Percentiles rank a stretch among this genome's conserved stretches.
Evolutionary conservation across 2,797 vertebrate species (phyloP).

Genomic region (Enteromius fasciolatus): DNA sequence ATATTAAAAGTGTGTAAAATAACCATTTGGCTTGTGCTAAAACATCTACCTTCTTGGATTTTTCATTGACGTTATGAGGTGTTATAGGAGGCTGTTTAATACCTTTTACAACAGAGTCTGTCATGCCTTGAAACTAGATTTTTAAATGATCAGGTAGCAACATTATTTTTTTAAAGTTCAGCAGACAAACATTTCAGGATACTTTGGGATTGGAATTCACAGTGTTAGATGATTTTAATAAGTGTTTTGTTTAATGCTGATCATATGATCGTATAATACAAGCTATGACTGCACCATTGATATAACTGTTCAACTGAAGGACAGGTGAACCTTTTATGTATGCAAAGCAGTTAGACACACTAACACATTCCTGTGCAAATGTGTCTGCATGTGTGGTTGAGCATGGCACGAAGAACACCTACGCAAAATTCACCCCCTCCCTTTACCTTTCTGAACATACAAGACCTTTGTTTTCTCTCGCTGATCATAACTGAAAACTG

Average conservation of each 20-base stretch:
- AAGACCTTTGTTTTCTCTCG: constrained; percentile 32
- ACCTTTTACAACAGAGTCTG: background rate
- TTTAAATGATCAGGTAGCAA: too few species aligned
- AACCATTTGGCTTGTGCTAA: background rate
- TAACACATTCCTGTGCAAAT: constrained; percentile 56
- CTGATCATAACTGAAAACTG: background rate
- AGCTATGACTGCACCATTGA: constrained; percentile 46
- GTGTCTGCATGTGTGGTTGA: constrained; percentile 47
- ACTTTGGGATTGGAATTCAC: background rate
- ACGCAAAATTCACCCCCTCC: constrained; percentile 13
- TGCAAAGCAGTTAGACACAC: constrained; percentile 54
- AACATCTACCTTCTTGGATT: background rate
- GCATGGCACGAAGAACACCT: constrained; percentile 33
- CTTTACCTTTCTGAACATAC: constrained; percentile 17
- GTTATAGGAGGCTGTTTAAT: background rate
- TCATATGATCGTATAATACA: background rate
- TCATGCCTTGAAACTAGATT: background rate
- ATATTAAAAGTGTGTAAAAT: background rate
- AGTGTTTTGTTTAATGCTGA: background rate
- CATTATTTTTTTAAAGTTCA: background rate
- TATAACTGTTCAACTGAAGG: constrained; percentile 57
- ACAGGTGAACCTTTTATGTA: constrained; percentile 39
- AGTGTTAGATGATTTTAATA: background rate
- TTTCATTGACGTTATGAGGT: background rate
- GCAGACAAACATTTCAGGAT: background rate